A percentile compares a stretch with the other conserved stretches of the same genome.
These are phyloP conservation scores for Rhodeus uyekii DNA, from an alignment of 2,797 vertebrate species.

Conservation along the genomic window DNA sequence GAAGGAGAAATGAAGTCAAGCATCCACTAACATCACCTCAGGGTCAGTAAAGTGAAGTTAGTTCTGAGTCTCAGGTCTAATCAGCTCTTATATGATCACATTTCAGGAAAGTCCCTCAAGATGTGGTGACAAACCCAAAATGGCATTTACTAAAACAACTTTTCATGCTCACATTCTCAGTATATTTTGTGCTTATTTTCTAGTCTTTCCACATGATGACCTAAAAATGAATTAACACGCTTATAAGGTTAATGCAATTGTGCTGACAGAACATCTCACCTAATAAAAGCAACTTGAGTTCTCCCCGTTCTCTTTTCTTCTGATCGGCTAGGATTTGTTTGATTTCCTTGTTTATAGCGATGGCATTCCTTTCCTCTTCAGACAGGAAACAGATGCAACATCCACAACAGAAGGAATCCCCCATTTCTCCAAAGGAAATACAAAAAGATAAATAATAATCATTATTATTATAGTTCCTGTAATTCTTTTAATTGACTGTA, in stretches of 20 bases:
- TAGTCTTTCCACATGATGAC: neutral
- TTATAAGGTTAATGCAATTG: neutral
- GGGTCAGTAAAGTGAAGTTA: neutral
- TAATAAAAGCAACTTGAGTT: conserved; percentile 80
- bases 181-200: neutral
- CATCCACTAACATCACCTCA: neutral
- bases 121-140: neutral
- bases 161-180: too few species aligned
- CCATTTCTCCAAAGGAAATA: conserved; percentile 64
- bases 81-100: neutral
- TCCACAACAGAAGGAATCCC: conserved; percentile 61
- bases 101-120: neutral
- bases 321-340: conserved; percentile 73
- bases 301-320: conserved; percentile 72
- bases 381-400: conserved; percentile 73
- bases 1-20: neutral
- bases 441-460: neutral
- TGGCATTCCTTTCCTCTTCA: conserved; percentile 72
- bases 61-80: neutral
- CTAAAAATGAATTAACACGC: neutral
- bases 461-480: too few species aligned
- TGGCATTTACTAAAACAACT: neutral
- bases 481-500: too few species aligned
- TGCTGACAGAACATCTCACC: conserved; percentile 65
- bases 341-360: conserved; percentile 77